Percentiles rank a stretch among this genome's conserved stretches.
Conservation (phyloP, 2,888 invertebrate genomes). For the Drosophila merina region DNA sequence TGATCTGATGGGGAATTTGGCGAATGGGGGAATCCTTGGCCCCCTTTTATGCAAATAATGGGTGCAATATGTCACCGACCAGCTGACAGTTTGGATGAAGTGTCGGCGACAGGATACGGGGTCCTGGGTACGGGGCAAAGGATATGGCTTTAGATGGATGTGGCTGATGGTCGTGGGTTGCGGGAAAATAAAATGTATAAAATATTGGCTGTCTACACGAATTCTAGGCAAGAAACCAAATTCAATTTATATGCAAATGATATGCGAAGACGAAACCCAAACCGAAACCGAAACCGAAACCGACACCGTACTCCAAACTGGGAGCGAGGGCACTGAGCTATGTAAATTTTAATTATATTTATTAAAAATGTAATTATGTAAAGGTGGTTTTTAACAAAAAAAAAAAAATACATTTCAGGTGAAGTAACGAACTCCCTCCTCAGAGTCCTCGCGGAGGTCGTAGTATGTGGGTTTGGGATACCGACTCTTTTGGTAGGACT, state of each 20-base stretch:
- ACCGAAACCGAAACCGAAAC: background rate
- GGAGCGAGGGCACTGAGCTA: slow-evolving; percentile 15
- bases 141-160: background rate
- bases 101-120: slow-evolving; percentile 59
- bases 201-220: slow-evolving; percentile 67
- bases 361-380: slow-evolving; percentile 71
- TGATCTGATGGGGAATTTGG: background rate
- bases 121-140: slow-evolving; percentile 36
- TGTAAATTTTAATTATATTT: slow-evolving; percentile 70
- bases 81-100: slow-evolving; percentile 72
- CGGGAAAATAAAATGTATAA: slow-evolving; percentile 70
- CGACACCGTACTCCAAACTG: too few relatives aligned
- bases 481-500: slow-evolving; percentile 9
- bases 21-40: background rate
- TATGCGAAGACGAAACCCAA: slow-evolving; percentile 54
- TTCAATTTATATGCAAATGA: slow-evolving; percentile 80
- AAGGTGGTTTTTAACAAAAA: background rate
- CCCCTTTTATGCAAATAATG: slow-evolving; percentile 77
- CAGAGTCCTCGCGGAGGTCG: slow-evolving; percentile 58
- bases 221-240: slow-evolving; percentile 41
- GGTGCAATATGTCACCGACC: slow-evolving; percentile 72
- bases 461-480: slow-evolving; percentile 29
- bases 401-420: slow-evolving; percentile 50
- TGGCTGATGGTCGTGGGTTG: slow-evolving; percentile 6
- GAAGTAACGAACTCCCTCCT: slow-evolving; percentile 59